These are phyloP conservation scores for Nipponia nippon DNA, from an alignment of 2,113 vertebrate genomes.

Conservation along the genomic window DNA sequence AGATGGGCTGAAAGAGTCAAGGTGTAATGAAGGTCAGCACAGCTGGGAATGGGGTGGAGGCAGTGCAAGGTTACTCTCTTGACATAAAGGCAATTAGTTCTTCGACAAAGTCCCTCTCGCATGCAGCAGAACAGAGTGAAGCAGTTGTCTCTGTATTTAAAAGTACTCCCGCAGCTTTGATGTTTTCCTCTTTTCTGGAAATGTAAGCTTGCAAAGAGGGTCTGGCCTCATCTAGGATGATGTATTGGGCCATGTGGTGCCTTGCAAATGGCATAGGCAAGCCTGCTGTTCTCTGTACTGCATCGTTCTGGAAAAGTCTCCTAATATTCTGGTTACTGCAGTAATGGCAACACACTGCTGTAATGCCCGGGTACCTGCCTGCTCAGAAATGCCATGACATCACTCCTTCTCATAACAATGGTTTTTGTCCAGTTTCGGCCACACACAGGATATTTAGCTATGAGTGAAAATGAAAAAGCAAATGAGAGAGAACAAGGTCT, in stretches of 20 bases:
- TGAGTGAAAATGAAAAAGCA: background rate
- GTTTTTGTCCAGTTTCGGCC: background rate
- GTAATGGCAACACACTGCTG: background rate
- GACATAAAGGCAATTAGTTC: conserved; percentile 1
- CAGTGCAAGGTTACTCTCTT: background rate
- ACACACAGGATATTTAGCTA: background rate
- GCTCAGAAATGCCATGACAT: background rate
- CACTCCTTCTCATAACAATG: background rate
- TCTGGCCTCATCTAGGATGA: conserved; percentile 21
- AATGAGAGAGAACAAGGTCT: background rate
- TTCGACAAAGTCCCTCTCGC: background rate
- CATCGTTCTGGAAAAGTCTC: background rate
- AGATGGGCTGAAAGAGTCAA: conserved; percentile 13
- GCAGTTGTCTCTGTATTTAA: background rate
- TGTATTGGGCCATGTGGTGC: conserved; percentile 10
- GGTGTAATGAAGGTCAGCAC: conserved; percentile 17
- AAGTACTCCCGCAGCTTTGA: conserved; percentile 31
- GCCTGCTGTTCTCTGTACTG: background rate
- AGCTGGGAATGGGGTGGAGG: background rate
- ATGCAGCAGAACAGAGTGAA: background rate
- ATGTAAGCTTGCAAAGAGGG: background rate
- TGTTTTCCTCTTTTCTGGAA: conserved; percentile 37
- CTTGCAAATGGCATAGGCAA: background rate
- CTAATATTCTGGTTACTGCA: background rate
- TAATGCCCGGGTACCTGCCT: background rate